Conservation (phyloP, 2,888 invertebrate species). For the Leptopilina syphax region DNA sequence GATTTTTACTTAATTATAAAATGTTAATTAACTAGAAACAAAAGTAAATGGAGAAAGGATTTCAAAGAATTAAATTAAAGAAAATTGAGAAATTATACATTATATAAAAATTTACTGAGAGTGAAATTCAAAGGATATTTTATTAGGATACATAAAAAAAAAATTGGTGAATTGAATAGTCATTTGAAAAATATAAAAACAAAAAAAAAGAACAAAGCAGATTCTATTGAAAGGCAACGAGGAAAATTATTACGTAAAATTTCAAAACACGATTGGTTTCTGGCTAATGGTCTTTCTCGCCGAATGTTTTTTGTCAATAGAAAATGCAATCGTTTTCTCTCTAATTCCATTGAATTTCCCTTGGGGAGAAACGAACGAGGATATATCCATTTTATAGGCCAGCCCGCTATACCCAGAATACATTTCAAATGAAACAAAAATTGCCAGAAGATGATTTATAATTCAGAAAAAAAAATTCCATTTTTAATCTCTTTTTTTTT, state of each 20-base stretch:
- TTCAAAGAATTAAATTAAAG: neutral
- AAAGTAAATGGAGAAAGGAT: too few relatives aligned
- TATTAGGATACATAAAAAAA: neutral
- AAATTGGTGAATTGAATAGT: neutral
- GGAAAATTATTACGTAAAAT: neutral
- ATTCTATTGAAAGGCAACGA: neutral
- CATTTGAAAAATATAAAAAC: neutral
- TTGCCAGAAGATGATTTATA: too few relatives aligned
- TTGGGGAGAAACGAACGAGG: neutral
- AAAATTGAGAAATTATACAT: too few relatives aligned
- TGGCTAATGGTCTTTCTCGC: conserved; percentile 6
- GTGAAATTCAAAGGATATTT: too few relatives aligned
- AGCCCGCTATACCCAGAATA: too few relatives aligned
- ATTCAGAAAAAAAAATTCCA: too few relatives aligned
- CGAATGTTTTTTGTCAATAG: conserved; percentile 27
- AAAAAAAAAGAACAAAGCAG: too few relatives aligned
- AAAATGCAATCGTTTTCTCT: conserved; percentile 14
- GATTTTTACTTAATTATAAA: too few relatives aligned
- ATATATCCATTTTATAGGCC: conserved; percentile 5
- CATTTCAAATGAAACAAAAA: too few relatives aligned
- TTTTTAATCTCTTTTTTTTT: too few relatives aligned
- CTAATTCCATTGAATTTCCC: conserved; percentile 14
- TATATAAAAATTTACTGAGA: too few relatives aligned
- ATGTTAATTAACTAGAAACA: too few relatives aligned
- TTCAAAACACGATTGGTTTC: conserved; percentile 23